These are phyloP conservation scores for Tachysurus fulvidraco DNA, from an alignment of 2,113 vertebrate species.

Conservation along the genomic window DNA sequence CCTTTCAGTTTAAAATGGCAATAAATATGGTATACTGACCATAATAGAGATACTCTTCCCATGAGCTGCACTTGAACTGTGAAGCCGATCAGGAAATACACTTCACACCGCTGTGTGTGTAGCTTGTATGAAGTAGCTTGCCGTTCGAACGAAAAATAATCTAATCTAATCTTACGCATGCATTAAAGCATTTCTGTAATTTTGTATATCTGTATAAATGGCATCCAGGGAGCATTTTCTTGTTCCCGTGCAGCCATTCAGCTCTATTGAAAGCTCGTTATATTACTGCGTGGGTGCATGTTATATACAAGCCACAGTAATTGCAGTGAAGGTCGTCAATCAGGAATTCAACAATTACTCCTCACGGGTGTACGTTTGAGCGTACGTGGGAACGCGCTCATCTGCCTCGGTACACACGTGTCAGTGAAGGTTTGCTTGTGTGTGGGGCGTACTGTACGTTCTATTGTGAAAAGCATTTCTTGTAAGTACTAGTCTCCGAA, in stretches of 20 bases:
- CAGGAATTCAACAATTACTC: not conserved
- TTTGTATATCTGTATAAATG: not conserved
- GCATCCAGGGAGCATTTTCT: not conserved
- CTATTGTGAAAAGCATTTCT: not conserved
- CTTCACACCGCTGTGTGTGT: not conserved
- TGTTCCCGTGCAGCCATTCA: not conserved
- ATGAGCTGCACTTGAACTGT: not conserved
- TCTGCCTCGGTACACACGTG: not conserved
- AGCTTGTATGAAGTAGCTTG: not conserved
- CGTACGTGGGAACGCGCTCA: not conserved
- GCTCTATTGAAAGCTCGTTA: not conserved
- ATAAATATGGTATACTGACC: slow-evolving; percentile 20
- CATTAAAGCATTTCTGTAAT: not conserved
- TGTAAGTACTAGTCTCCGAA: slow-evolving; percentile 5
- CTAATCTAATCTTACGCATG: not conserved
- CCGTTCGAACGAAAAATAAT: too few relatives aligned
- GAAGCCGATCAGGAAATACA: not conserved
- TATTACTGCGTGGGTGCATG: not conserved
- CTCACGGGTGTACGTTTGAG: not conserved
- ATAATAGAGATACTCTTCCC: not conserved
- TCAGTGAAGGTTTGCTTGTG: not conserved
- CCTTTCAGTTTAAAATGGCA: not conserved
- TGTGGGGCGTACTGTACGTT: not conserved
- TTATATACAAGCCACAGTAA: slow-evolving; percentile 14
- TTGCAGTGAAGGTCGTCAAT: slow-evolving; percentile 29